phyloP scores from a whole-genome alignment of 1,140 invertebrate genomes.

The Zeugodacus cucurbitae region DNA sequence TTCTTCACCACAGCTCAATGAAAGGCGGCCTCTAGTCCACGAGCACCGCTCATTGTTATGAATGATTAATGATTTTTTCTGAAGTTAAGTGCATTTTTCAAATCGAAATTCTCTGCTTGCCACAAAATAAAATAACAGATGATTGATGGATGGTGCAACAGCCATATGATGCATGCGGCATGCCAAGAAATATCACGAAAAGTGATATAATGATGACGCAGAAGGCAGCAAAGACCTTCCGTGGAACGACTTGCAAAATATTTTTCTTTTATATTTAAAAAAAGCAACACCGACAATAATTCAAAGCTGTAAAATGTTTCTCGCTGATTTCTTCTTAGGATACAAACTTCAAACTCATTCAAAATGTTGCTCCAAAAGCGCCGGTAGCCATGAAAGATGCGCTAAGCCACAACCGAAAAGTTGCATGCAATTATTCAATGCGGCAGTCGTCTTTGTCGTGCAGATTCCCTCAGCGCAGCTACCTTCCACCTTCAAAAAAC shows the following conservation, averaged over 20 bases:
- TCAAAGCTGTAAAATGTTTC: neutral
- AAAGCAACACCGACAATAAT: neutral
- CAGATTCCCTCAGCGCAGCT: neutral
- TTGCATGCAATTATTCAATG: slow-evolving; percentile 30
- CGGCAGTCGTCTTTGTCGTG: neutral
- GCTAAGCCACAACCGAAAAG: neutral
- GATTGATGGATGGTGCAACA: neutral
- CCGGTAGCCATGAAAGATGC: neutral
- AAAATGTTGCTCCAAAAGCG: neutral
- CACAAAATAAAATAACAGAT: neutral
- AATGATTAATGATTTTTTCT: slow-evolving; percentile 34
- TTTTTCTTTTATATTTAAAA: neutral
- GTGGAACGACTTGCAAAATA: neutral
- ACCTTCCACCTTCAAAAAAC: neutral
- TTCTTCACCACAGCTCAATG: neutral
- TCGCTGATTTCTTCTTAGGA: neutral
- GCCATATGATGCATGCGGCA: neutral
- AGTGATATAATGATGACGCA: neutral
- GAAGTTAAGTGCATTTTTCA: slow-evolving; percentile 26
- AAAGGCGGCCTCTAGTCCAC: neutral
- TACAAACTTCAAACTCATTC: neutral
- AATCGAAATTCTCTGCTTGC: neutral
- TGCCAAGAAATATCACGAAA: neutral
- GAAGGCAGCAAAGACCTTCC: neutral
- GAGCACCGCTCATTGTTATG: slow-evolving; percentile 5